Base-by-base conservation (phyloP, 2,113 vertebrate species). In the Syngnathus scovelli region DNA sequence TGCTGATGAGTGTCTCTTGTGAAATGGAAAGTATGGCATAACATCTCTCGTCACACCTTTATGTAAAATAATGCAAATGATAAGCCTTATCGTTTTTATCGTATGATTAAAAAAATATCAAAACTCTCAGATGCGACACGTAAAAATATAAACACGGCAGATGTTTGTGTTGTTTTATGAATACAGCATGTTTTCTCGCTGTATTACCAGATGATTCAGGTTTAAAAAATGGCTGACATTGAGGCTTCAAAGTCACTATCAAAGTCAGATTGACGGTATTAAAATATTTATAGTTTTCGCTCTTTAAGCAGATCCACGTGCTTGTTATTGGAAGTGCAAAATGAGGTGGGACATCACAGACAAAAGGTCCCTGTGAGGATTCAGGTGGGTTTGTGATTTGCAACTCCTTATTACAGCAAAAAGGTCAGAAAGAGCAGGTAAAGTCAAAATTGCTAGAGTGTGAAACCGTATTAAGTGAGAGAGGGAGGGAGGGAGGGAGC, bases 231-330 rank as follows among this genome's bases (percentile, higher is more conserved):
- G 75, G 74, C 72, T 59, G 46, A 89, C 87, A 88, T 76, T 89
- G 89, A 89, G 69, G 85, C 87, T 88, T 89, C 88, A 90, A 88
- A 90, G 60, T 63, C 66, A 68, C 80, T 88, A 87, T 91, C 89
- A 89, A 88, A 88, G 82, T 60, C 66, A 72, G 77, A 84, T 89
- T 80, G 79, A 89, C 83, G 65, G 68, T 80, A 64, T 72, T 85
- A 70, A 83, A 85, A 85, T 86, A 84, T 84, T 79, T 82, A 84
- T 87, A 51, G 1, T 84, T 83, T 78, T 68, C 74, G 70, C 73
- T 78, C 70, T 73, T 56, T 66, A 72, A 63, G 78, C 78, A 77
- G 61, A 86, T 58, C 72, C 73, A 74, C 71, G 69, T 68, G 76
- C 77, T 78, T 70, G 61, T 80, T 83, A 83, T 74, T 79, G 74